phyloP scores from a whole-genome alignment of 2,888 invertebrate species.

The Himalopsyche kuldschensis region DNA sequence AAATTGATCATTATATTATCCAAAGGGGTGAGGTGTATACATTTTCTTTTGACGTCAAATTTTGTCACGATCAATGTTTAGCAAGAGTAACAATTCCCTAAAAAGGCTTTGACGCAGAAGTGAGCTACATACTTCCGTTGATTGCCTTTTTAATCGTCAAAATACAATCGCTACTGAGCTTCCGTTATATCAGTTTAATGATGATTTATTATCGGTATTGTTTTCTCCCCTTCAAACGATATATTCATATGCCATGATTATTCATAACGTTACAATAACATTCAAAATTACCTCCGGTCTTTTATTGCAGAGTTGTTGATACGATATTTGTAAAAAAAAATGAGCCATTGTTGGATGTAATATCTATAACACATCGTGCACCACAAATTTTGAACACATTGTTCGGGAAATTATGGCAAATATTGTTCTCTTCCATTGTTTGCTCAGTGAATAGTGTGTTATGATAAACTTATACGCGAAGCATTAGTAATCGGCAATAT shows the following conservation, averaged over 20 bases:
- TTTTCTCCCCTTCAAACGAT: background rate
- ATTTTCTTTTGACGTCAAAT: background rate
- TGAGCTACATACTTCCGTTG: background rate
- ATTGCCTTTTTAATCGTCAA: background rate
- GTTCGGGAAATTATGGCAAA: background rate
- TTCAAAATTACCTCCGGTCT: background rate
- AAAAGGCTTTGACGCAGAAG: background rate
- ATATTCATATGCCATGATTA: background rate
- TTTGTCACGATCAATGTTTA: background rate
- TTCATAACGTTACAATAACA: background rate
- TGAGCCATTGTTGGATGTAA: background rate
- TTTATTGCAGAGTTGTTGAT: background rate
- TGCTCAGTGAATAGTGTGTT: background rate
- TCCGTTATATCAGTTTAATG: background rate
- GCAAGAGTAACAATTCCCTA: background rate
- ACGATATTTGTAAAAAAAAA: background rate
- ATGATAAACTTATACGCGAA: background rate
- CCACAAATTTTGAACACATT: background rate
- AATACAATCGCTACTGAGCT: background rate
- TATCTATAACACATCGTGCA: background rate
- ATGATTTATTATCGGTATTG: constrained; percentile 6
- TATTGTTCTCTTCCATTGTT: background rate
- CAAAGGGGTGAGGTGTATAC: background rate
- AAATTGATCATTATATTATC: too few species aligned
- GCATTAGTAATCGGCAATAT: background rate